Base-by-base conservation (phyloP, 2,797 vertebrate genomes). In the Neopelma chrysocephalum region DNA sequence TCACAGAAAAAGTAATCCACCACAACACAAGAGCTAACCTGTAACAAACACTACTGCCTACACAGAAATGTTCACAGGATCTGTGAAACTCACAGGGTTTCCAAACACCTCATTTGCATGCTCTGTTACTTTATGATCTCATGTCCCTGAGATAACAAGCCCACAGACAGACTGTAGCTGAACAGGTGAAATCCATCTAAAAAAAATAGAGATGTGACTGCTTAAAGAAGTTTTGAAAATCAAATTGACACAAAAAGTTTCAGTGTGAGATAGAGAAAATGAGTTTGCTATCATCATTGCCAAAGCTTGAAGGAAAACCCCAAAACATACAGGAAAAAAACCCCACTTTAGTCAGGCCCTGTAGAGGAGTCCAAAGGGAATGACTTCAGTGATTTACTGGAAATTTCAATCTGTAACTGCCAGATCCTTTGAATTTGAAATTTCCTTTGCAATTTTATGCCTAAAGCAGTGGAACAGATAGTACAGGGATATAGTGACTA, bases 11-110 rank as follows among this genome's bases (percentile, higher is more conserved):
- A 61, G 19, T 58, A 86, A 87, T 83, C 77, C 31, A 47, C 54
- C 54, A 87, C 81, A 45, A 19, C 48, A 84, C 5, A 3, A 27
- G 25, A 47, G 13, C 25, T 82, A 85, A 72, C 56, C 45, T 87
- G 38, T 13, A 64, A 58, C 34, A 96, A 97, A 90, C 76, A 77
- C 26, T 79, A 65, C 20, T 40, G 20, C 60, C 47, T 26, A 31
- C 20, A 79, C 15, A 90, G 45, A 94, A 88, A 45, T 10, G 8
- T 32, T 70, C 9, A 0, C 27, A 77, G 93, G 42, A 79, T 27
- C 38, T 80, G n/a, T 77, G 96, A 91, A 89, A 91, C 58, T 64
- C 40, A 71, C 8, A 57, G 26, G 40, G 27, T 13, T 92, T 89
- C 27, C 61, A 95, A 95, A 64, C 10, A 25, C 73, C 68, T 71